Base-by-base conservation (phyloP, 2,113 vertebrate genomes). In the Geococcyx californianus region DNA sequence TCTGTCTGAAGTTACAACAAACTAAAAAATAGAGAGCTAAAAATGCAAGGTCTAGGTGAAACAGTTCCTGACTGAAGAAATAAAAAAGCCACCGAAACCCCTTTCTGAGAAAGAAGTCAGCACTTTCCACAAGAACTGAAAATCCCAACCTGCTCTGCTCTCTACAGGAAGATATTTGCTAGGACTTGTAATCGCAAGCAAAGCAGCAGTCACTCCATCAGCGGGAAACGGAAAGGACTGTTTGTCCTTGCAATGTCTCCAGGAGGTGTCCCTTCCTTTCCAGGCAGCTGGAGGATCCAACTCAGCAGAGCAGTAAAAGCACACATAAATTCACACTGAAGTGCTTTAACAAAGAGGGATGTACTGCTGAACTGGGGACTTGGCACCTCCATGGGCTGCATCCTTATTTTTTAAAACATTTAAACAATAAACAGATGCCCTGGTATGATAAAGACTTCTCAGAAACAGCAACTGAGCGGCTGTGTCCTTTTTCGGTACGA, bases 61-160 rank as follows among this genome's bases (percentile, higher is more conserved):
- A 80, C 25, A 82, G 60, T 33, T 3, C 6, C 2, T 34, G 9
- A 12, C 17, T 19, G 10, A 10, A 8, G 16, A 16, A 42, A 19
- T 40, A 33, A 47, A 58, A 29, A 44, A 33, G 12, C 16, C 33
- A 44, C 23, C 28, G 62, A 66, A 69, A 16, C 0, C 5, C 21
- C 3, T 56, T 66, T 47, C 44, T 56, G 26, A 24, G 26, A 7
- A 38, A 83, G 31, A 81, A 94, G n/a, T 29, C 72, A 20, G 92
- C 76, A 17, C 8, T 91, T 86, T 77, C 19, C 51, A 24, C 2
- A 2, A 52, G 52, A 40, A 89, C 54, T 10, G 64, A 63, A 94
- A 95, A 90, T 74, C 85, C 79, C 94, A 94, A 82, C 19, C 93
- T 84, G 95, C 90, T 94, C 94, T 92, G 94, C 94, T 96, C 95